These are phyloP conservation scores for Uropetala carovei DNA, from an alignment of 2,888 invertebrate genomes.

Conservation along the genomic window DNA sequence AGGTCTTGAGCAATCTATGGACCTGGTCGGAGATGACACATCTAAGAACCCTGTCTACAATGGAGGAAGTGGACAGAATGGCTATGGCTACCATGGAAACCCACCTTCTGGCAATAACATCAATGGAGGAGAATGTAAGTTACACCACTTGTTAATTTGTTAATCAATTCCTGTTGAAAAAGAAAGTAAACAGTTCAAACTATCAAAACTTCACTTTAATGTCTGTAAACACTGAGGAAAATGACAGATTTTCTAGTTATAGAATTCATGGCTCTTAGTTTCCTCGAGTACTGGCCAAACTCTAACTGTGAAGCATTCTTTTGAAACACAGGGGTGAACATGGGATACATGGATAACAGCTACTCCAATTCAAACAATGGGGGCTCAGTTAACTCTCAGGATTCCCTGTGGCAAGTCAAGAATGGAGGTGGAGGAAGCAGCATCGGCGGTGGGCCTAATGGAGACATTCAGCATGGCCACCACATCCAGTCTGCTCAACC, in stretches of 20 bases:
- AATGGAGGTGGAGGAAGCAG: constrained; percentile 86
- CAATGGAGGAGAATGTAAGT: constrained; percentile 89
- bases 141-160: neutral
- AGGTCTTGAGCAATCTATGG: constrained; percentile 92
- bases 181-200: constrained; percentile 45
- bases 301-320: too few relatives aligned
- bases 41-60: constrained; percentile 85
- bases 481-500: constrained; percentile 67
- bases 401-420: constrained; percentile 96
- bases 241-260: constrained; percentile 67
- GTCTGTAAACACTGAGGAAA: constrained; percentile 23
- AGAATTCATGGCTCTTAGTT: too few relatives aligned
- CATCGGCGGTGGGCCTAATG: constrained; percentile 80
- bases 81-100: constrained; percentile 89
- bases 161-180: constrained; percentile 61
- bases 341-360: constrained; percentile 94
- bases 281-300: too few relatives aligned
- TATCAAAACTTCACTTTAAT: constrained; percentile 62
- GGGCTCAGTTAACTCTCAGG: constrained; percentile 96
- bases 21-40: constrained; percentile 88
- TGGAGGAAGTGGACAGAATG: constrained; percentile 83
- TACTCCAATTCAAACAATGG: constrained; percentile 96
- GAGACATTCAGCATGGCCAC: constrained; percentile 83
- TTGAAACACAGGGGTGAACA: constrained; percentile 83
- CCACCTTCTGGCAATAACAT: constrained; percentile 82